phyloP scores from a whole-genome alignment of 2,113 vertebrate species.

The Tragelaphus imberbis region DNA sequence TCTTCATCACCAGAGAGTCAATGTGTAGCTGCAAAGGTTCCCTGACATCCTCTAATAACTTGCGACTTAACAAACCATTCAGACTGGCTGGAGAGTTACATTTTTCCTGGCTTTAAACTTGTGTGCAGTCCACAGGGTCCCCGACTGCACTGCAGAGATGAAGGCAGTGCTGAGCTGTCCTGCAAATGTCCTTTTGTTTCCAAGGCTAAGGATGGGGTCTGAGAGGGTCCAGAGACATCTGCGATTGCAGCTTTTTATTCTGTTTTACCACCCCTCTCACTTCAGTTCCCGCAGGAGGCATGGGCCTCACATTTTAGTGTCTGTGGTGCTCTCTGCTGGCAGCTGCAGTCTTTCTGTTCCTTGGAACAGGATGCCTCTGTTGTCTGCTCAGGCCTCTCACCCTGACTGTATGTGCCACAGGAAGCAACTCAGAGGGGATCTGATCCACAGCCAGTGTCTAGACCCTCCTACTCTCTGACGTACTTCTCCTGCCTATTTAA shows the following conservation, averaged over 20 bases:
- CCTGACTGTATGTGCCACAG: background rate
- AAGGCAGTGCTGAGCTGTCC: background rate
- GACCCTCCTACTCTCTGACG: background rate
- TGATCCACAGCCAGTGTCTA: background rate
- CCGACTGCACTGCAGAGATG: background rate
- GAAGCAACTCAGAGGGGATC: background rate
- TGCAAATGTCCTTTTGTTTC: background rate
- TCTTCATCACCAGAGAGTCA: background rate
- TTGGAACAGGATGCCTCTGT: background rate
- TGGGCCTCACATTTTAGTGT: background rate
- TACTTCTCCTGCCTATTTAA: background rate
- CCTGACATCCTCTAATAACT: background rate
- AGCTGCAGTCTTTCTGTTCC: background rate
- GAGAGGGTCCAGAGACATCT: background rate
- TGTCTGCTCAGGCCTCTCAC: background rate
- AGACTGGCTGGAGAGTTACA: background rate
- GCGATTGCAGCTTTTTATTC: no score
- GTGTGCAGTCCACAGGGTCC: background rate
- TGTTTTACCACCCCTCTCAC: background rate
- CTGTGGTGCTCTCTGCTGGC: constrained; percentile 72
- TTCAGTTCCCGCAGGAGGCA: background rate
- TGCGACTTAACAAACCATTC: background rate
- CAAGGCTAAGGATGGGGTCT: background rate
- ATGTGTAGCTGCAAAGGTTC: background rate
- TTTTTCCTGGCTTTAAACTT: background rate